Evolutionary conservation across 30 jellyfish, hydroid and myxozoan species (phyloP), one percentile per base, ranked within the genome.

Genomic region (Catostylus mosaicus): DNA sequence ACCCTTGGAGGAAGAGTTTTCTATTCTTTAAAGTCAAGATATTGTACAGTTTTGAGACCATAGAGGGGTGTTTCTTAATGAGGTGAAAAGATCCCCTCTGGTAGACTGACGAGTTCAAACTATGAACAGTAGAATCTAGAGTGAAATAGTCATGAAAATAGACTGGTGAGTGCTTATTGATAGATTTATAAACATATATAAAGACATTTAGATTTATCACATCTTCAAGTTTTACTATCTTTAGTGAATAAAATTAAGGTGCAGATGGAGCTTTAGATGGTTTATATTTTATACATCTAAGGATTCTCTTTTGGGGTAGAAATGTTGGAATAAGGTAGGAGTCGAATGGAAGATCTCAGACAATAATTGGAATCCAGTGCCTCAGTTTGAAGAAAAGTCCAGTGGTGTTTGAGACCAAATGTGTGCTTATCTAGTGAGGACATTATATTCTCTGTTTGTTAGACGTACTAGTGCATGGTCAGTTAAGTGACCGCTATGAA

Each of bases 341-440:
- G 74, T 73, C 85, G 50, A 11, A 73, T 48, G 85, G 38, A 73
- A 43, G 75, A 73, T 72, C 85, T 72, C 85, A 48, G 30, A 73
- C 51, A 73, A 47, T 73, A 73, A 43, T 73, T 14, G 7, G 54
- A 40, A n/a, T n/a, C n/a, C n/a, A n/a, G n/a, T n/a, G n/a, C n/a
- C n/a, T n/a, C n/a, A n/a, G n/a, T n/a, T n/a, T n/a, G n/a, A n/a
- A n/a, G n/a, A n/a, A n/a, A n/a, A n/a, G n/a, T n/a, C n/a, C n/a
- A n/a, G n/a, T n/a, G n/a, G n/a, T n/a, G n/a, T n/a, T n/a, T n/a
- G n/a, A n/a, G n/a, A n/a, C n/a, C n/a, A n/a, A n/a, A n/a, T n/a
- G n/a, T n/a, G n/a, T n/a, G n/a, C n/a, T n/a, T n/a, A n/a, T n/a
- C n/a, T n/a, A n/a, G n/a, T n/a, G n/a, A n/a, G n/a, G n/a, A n/a